These are phyloP conservation scores for Podilymbus podiceps DNA, from an alignment of 2,113 vertebrate genomes.

Conservation along the genomic window DNA sequence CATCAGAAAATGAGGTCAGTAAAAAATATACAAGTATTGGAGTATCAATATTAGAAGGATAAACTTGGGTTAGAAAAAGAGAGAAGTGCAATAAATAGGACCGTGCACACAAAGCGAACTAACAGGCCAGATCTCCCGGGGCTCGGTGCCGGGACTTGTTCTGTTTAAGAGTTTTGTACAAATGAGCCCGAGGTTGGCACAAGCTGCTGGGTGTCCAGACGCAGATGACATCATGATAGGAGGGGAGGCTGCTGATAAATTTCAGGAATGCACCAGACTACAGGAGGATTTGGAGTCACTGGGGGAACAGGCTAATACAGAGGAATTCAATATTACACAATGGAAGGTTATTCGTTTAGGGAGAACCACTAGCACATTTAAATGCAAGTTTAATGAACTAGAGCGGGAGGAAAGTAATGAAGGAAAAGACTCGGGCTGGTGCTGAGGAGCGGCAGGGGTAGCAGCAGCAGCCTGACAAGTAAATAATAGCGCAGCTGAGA, in stretches of 20 bases:
- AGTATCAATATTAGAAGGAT: not conserved
- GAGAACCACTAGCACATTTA: conserved; percentile 27
- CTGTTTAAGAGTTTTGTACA: not conserved
- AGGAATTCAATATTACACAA: conserved; percentile 44
- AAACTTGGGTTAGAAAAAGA: not conserved
- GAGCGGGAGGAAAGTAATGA: conserved; percentile 1
- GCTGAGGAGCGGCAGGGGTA: not conserved
- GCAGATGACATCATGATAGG: conserved; percentile 36
- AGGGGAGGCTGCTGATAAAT: conserved; percentile 54
- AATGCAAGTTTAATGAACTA: conserved; percentile 48
- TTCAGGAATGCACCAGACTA: conserved; percentile 46
- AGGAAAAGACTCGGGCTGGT: not conserved
- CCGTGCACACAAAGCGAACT: not conserved
- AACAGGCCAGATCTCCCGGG: not conserved
- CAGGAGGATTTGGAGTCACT: conserved; percentile 37
- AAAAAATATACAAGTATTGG: not conserved
- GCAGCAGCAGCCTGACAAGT: not conserved
- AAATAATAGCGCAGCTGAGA: not conserved
- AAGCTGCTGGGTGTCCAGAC: not conserved
- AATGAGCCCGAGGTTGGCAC: not conserved
- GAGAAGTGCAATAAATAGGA: not conserved
- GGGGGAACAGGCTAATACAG: not conserved
- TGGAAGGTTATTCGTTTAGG: conserved; percentile 37
- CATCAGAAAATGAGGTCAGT: conserved; percentile 18
- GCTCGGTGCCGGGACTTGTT: not conserved